Base-by-base conservation (phyloP, 2,888 invertebrate species). In the Parochlus steinenii region DNA sequence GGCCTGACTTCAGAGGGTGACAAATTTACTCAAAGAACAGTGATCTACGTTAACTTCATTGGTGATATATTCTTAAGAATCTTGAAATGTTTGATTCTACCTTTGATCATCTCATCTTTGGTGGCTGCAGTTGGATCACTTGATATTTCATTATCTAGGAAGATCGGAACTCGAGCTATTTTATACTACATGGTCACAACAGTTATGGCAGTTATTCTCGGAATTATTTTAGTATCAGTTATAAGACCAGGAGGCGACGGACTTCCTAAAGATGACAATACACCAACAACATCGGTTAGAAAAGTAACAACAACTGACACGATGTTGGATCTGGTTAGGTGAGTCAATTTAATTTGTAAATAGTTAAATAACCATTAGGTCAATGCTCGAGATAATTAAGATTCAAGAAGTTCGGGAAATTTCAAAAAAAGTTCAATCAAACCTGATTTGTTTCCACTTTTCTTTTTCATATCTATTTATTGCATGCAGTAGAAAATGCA, bases 11-110 rank as follows among this genome's bases (percentile, higher is more conserved):
- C 14, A 4, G 10, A 27, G 12, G 15, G 7, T 27, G 53, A 47
- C 29, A 48, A 51, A 41, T 70, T 68, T 67, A 55, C 62, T 2
- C 50, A 56, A 26, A 51, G 77, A 31, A 69, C 77, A 45, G 61
- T 74, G 26, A 71, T 74, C 65, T 79, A 78, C 52, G 61, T 78
- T 26, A 66, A 70, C 44, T 77, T 72, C 50, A 57, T 69, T 3
- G 78, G 78, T 19, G 76, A 79, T 48, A 54, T 81, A 32, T 75
- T 80, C 47, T 64, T 81, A 43, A 61, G 74, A 41, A 77, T 79
- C 73, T 61, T 81, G 35, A 77, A 78, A 53, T 68, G 71, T 40
- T 61, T 81, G 38, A 79, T 81, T 45, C 56, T 81, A 32, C 81
- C 81, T 2, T 63, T 81, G 41, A 72, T 80, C 40, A 60, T 72